Evolutionary conservation across 2,113 vertebrate species (phyloP).

Genomic region (Cyanocitta stelleri): DNA sequence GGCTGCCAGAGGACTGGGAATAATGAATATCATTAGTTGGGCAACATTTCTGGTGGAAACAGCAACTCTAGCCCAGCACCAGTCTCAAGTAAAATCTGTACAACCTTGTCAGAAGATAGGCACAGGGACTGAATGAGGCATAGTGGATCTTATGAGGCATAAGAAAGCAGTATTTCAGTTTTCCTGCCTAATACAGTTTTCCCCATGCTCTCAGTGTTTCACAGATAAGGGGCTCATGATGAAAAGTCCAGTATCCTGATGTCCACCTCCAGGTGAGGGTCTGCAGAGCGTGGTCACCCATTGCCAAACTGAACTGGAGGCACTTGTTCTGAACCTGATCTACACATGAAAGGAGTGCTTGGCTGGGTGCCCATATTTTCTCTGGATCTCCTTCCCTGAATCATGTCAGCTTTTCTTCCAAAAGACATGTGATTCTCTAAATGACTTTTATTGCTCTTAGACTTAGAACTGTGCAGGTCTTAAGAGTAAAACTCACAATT

Average conservation of each 20-base stretch:
- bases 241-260: fast-evolving
- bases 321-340: not conserved
- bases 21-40: not conserved
- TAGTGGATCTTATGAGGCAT: fast-evolving
- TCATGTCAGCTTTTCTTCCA: not conserved
- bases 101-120: not conserved
- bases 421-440: not conserved
- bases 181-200: not conserved
- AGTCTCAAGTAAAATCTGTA: not conserved
- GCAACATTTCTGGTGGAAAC: not conserved
- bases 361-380: not conserved
- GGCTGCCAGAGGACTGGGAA: not conserved
- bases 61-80: fast-evolving
- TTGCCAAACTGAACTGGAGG: not conserved
- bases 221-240: fast-evolving
- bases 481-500: not conserved
- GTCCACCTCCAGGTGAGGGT: fast-evolving
- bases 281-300: fast-evolving
- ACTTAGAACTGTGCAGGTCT: not conserved
- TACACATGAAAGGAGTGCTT: not conserved
- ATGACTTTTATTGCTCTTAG: not conserved
- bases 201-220: fast-evolving
- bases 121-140: not conserved
- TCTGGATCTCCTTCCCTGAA: not conserved
- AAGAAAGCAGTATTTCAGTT: not conserved